Evolutionary conservation across 2,888 invertebrate genomes (phyloP), one percentile per base, ranked within the genome.

Genomic region (Yponomeuta evonymella): DNA sequence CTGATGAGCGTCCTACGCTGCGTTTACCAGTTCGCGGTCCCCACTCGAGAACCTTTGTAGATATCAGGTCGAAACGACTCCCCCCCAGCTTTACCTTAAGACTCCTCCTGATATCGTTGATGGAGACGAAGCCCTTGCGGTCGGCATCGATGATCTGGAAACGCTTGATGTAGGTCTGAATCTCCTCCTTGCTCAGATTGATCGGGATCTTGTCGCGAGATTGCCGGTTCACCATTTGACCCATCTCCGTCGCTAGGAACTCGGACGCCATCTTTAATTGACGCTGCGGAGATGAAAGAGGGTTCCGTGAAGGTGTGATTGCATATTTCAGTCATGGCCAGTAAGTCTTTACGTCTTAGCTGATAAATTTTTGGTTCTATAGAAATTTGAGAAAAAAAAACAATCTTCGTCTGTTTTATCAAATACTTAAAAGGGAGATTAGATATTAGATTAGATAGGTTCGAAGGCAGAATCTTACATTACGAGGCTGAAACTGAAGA

Each of bases 101-200:
- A 85, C 98, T 97, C 82, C 97, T 94, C 76, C 99, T 94, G 76
- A 99, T 97, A 84, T 99, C 99, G 85, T 98, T 99, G 79, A 99
- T 97, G 36, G 99, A 99, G 73, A 99, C 98, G 88, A 97, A 99
- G 77, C 99, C 99, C 88, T 99, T 99, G 81, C 96, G 95, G 82
- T 99, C 99, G 79, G 95, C 96, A 92, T 99, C 99, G 76, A 99
- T 96, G 78, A 97, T 95, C 86, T 98, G 96, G 95, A 99, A 99
- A 72, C 99, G 94, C 82, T 98, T 98, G 79, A 98, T 97, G 88
- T 98, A 99, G 10, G 95, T 93, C 86, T 97, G 96, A 79, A 99
- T 97, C 92, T 99, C 99, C 73, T 98, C 97, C 86, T 97, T 97
- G 76, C 96, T 97, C 70, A 99, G 94, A 89, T 98, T 98, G 80